Percentiles rank a stretch among this genome's conserved stretches.
These are phyloP conservation scores for Pangasius mekongensis DNA, from an alignment of 2,797 vertebrate genomes.

Conservation along the genomic window DNA sequence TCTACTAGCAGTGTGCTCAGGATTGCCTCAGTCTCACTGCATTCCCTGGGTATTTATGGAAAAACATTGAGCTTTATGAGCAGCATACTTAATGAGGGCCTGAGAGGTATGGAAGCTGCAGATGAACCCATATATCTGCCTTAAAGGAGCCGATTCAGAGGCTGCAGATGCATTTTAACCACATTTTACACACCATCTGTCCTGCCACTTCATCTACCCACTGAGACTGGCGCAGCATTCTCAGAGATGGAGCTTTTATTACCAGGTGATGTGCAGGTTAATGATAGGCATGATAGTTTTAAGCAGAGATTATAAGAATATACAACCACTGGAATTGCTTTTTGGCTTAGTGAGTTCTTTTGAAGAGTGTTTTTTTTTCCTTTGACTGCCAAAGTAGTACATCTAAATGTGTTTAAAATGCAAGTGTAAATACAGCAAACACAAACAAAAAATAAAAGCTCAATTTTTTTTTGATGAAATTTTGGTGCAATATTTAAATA, in stretches of 20 bases:
- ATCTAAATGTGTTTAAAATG: neutral
- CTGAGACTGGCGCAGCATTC: slow-evolving; percentile 54
- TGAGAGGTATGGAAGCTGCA: slow-evolving; percentile 60
- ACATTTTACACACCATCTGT: slow-evolving; percentile 65
- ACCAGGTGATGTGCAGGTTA: slow-evolving; percentile 44
- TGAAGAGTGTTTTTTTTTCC: neutral
- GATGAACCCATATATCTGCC: slow-evolving; percentile 75
- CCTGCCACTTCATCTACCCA: slow-evolving; percentile 41
- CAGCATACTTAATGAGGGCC: slow-evolving; percentile 76
- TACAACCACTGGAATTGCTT: slow-evolving; percentile 48
- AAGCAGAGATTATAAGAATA: slow-evolving; percentile 33
- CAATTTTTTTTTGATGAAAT: neutral
- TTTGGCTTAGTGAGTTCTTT: slow-evolving; percentile 8
- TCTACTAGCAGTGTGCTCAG: slow-evolving; percentile 71
- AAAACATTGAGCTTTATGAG: slow-evolving; percentile 80
- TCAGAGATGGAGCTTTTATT: slow-evolving; percentile 52
- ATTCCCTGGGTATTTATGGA: slow-evolving; percentile 80
- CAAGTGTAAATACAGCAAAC: neutral
- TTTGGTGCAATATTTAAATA: neutral
- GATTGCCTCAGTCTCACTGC: slow-evolving; percentile 64
- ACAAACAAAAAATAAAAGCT: neutral
- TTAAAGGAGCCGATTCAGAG: slow-evolving; percentile 66
- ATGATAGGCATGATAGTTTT: slow-evolving; percentile 51
- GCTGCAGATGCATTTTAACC: slow-evolving; percentile 59
- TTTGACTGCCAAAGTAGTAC: neutral